Conservation (phyloP, 2,888 invertebrate genomes). For the Lepidocyrtoides sp. region DNA sequence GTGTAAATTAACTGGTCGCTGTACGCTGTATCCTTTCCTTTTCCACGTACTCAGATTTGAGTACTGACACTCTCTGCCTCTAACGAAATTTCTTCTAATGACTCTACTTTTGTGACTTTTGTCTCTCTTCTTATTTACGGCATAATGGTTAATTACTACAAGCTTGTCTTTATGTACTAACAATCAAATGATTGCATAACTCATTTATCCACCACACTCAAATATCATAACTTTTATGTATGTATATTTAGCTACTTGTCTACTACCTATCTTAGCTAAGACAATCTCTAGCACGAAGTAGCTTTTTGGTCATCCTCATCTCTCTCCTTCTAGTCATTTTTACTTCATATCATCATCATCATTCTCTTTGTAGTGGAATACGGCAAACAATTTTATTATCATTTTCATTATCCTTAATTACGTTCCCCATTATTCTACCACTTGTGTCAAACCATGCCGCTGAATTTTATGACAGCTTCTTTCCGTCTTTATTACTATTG, state of each 20-base stretch:
- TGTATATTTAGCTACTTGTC: not conserved
- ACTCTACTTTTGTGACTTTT: not conserved
- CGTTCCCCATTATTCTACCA: constrained; percentile 29
- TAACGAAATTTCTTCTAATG: not conserved
- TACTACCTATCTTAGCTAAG: not conserved
- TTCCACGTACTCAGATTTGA: not conserved
- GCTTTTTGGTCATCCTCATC: not conserved
- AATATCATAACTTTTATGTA: not conserved
- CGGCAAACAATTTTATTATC: not conserved
- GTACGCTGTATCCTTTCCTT: too few species aligned
- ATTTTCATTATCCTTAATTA: constrained; percentile 13
- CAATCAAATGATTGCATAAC: not conserved
- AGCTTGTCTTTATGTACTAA: not conserved
- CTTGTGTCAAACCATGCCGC: too few species aligned
- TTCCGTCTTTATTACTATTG: too few species aligned
- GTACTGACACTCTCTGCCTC: not conserved
- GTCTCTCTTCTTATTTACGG: not conserved
- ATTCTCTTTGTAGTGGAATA: not conserved
- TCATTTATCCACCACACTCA: not conserved
- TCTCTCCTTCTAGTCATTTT: constrained; percentile 12
- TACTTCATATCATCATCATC: not conserved
- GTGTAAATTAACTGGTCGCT: not conserved
- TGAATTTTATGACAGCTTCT: too few species aligned
- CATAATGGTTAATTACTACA: not conserved
- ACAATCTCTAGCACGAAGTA: not conserved